Conservation (phyloP, 2,797 vertebrate genomes). For the Amniataba percoides region DNA sequence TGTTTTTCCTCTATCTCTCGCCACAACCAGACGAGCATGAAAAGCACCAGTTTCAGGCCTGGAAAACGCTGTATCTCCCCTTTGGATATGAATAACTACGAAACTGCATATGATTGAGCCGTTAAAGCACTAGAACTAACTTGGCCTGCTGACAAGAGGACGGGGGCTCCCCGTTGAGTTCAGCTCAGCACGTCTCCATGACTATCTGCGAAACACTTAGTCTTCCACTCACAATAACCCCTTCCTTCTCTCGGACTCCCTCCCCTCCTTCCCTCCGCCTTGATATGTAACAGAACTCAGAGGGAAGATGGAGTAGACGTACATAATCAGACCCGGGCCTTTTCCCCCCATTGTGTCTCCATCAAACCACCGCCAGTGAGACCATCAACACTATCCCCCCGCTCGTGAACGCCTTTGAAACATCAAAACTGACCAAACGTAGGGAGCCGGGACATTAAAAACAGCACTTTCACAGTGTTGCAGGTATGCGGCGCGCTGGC, state of each 20-base stretch:
- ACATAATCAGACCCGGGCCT: constrained; percentile 75
- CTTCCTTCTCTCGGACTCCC: constrained; percentile 55
- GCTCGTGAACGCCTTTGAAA: constrained; percentile 66
- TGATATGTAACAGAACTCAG: constrained; percentile 79
- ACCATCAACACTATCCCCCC: constrained; percentile 37
- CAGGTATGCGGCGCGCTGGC: constrained; percentile 58
- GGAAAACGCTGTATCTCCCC: neutral
- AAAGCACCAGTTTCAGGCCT: neutral
- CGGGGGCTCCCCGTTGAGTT: constrained; percentile 63
- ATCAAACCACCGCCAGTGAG: constrained; percentile 51
- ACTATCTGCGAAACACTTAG: constrained; percentile 78
- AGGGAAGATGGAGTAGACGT: constrained; percentile 70
- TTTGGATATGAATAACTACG: constrained; percentile 24
- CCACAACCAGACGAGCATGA: constrained; percentile 13
- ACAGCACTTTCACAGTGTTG: constrained; percentile 36
- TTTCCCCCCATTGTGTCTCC: constrained; percentile 54
- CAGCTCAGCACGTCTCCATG: constrained; percentile 75
- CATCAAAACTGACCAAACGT: constrained; percentile 71
- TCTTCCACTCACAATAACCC: constrained; percentile 71
- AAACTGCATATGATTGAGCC: constrained; percentile 68
- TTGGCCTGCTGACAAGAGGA: constrained; percentile 75
- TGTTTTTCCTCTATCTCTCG: neutral
- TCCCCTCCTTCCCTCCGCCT: constrained; percentile 50
- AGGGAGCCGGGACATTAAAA: constrained; percentile 59
- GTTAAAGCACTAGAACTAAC: constrained; percentile 67